Conservation (phyloP, 2,888 invertebrate species). For the Protophormia terraenovae region DNA sequence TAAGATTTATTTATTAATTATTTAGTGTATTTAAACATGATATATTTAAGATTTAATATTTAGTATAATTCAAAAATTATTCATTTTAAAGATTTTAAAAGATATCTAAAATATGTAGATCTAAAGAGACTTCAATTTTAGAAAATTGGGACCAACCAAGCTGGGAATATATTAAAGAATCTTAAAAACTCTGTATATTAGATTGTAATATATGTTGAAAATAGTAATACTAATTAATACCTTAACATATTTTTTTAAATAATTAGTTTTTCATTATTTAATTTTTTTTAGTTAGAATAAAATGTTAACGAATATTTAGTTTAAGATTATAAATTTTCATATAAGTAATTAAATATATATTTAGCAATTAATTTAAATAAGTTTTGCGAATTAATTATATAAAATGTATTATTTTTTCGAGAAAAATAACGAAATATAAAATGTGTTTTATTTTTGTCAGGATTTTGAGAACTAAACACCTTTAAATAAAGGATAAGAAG, state of each 20-base stretch:
- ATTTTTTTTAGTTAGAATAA: neutral
- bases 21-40: neutral
- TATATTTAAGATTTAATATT: slow-evolving; percentile 20
- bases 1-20: slow-evolving; percentile 43
- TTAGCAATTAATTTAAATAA: neutral
- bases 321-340: neutral
- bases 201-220: neutral
- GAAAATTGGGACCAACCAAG: slow-evolving; percentile 48
- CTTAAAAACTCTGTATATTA: neutral
- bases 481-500: too few species aligned
- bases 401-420: neutral
- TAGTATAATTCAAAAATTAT: neutral
- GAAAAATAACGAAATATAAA: neutral
- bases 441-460: neutral
- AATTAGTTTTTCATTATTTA: too few species aligned
- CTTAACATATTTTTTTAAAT: neutral
- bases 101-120: neutral
- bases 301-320: neutral
- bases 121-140: neutral
- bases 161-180: neutral
- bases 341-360: slow-evolving; percentile 8
- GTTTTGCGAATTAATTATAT: neutral
- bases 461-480: too few species aligned
- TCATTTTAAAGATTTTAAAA: neutral
- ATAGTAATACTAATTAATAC: neutral